Conservation (phyloP, 2,888 invertebrate genomes). For the Erpobdella octoculata region DNA sequence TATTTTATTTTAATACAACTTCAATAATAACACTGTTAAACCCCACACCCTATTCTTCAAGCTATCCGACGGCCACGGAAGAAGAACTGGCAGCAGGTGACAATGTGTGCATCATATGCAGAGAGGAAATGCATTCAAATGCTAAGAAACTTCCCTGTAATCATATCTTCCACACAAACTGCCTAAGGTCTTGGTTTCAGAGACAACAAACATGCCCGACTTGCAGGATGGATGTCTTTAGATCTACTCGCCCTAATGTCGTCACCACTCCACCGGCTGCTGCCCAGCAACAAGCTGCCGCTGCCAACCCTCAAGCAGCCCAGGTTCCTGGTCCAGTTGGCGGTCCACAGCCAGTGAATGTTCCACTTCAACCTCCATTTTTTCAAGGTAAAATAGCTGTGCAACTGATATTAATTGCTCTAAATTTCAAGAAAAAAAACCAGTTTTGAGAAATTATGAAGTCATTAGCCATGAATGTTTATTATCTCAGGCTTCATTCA, state of each 20-base stretch:
- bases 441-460: too few species aligned
- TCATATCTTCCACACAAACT: conserved; percentile 96
- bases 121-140: conserved; percentile 68
- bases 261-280: conserved; percentile 21
- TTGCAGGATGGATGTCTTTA: conserved; percentile 77
- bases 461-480: neutral
- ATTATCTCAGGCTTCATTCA: neutral
- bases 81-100: conserved; percentile 79
- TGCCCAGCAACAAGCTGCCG: conserved; percentile 15
- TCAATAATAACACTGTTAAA: too few species aligned
- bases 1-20: too few species aligned
- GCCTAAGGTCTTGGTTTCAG: conserved; percentile 97
- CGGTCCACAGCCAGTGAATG: neutral
- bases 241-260: conserved; percentile 36
- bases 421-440: neutral
- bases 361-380: neutral
- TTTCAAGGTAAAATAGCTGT: neutral
- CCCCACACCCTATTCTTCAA: neutral
- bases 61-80: conserved; percentile 79
- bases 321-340: neutral
- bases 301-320: neutral
- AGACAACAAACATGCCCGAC: conserved; percentile 99
- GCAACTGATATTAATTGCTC: too few species aligned
- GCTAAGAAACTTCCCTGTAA: conserved; percentile 95
- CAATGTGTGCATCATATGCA: conserved; percentile 97